Evolutionary conservation across 1,140 invertebrate genomes (phyloP).

Genomic region (Caenorhabditis latens): DNA sequence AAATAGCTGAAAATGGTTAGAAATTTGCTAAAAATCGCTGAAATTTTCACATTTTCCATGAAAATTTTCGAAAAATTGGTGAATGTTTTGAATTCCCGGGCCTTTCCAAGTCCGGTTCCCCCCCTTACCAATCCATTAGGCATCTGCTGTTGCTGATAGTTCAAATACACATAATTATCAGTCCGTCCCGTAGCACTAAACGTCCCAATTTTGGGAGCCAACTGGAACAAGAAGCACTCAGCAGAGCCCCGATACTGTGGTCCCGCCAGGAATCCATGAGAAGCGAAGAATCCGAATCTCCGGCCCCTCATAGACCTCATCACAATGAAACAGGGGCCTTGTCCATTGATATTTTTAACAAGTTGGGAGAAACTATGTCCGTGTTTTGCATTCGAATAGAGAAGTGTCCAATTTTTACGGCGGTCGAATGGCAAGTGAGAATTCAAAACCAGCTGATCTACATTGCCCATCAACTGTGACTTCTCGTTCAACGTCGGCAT

Average conservation of each 20-base stretch:
- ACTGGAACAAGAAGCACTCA: conserved; percentile 86
- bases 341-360: conserved; percentile 71
- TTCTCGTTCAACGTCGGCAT: background rate
- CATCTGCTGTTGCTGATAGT: conserved; percentile 86
- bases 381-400: conserved; percentile 75
- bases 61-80: too few relatives aligned
- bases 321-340: conserved; percentile 78
- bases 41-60: too few relatives aligned
- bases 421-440: conserved; percentile 72
- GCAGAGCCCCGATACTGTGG: conserved; percentile 84
- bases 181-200: conserved; percentile 83
- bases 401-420: conserved; percentile 77
- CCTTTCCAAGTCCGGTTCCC: too few relatives aligned
- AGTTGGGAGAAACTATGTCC: conserved; percentile 79
- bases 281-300: conserved; percentile 89
- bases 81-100: too few relatives aligned
- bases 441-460: conserved; percentile 72
- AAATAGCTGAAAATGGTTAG: too few relatives aligned
- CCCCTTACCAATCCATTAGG: conserved; percentile 87
- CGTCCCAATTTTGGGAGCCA: conserved; percentile 85
- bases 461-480: conserved; percentile 22
- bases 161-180: too few relatives aligned
- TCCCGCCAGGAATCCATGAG: conserved; percentile 83
- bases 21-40: too few relatives aligned
- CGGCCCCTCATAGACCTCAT: conserved; percentile 85